Base-by-base conservation (phyloP, 2,797 vertebrate genomes). In the Sebastes matsubarae region DNA sequence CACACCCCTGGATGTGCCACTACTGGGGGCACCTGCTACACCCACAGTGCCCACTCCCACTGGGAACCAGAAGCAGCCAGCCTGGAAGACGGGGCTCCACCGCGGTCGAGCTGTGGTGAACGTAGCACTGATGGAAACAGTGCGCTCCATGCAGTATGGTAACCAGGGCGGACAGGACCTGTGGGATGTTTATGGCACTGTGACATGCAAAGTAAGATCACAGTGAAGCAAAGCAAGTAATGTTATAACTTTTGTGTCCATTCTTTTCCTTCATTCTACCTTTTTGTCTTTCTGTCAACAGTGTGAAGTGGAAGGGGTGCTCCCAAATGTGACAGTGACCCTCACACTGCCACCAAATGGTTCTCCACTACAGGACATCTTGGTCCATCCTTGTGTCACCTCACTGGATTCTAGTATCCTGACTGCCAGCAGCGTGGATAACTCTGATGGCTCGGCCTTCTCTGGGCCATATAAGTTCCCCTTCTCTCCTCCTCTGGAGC, bases 391-490 rank as follows among this genome's bases (percentile, higher is more conserved):
- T 34, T 99, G 97, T 16, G 97, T 99, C 66, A 98, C 96, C 2
- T 98, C 98, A 0, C 79, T 98, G 60, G 97, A 99, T 80, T 96
- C 97, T 81, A 97, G 96, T 83, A 96, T 98, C 84, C 94, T 99
- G 76, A 92, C 95, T 36, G 96, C 97, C 80, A 97, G 93, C 77
- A 98, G 98, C 12, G 93, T 96, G 0, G 97, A 98, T 69, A 89
- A 91, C 16, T 84, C 89, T 72, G 97, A 98, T 30, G 92, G 97
- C 77, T 97, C 97, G 9, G 93, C 97, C 8, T 99, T 97, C 92
- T 98, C 93, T 0, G 97, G 98, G 11, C 97, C 98, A 0, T 99
- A 99, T 85, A 98, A 97, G 91, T 98, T 99, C 91, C 98, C 97
- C 52, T 98, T 99, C 84, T 96, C 97, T 72, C 98, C 97, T 63